Conservation (phyloP, 2,888 invertebrate species). For the Andrena fulva region DNA sequence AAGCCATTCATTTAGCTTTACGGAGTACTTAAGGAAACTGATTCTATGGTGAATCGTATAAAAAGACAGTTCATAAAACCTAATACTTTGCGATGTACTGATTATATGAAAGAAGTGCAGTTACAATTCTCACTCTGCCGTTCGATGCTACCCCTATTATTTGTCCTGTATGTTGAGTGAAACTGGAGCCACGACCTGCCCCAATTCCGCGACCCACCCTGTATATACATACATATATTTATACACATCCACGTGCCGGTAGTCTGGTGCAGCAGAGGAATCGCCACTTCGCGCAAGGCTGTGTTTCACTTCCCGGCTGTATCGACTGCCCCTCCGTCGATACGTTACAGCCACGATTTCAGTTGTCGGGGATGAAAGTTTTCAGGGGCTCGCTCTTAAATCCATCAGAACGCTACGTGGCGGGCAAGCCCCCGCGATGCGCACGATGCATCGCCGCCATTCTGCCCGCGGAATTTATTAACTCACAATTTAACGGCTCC, state of each 20-base stretch:
- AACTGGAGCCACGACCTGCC: neutral
- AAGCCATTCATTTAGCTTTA: no score
- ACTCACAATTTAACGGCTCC: constrained; percentile 35
- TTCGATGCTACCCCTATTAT: no score
- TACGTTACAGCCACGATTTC: constrained; percentile 7
- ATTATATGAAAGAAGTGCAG: no score
- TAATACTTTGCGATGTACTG: no score
- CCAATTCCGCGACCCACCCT: neutral
- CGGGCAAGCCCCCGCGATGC: constrained; percentile 15
- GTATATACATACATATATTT: constrained; percentile 27
- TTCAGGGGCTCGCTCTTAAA: constrained; percentile 27
- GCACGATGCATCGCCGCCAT: constrained; percentile 33
- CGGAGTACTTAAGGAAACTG: no score
- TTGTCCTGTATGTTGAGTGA: no score
- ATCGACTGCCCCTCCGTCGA: constrained; percentile 49
- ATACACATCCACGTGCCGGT: constrained; percentile 48
- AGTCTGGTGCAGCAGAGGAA: constrained; percentile 58
- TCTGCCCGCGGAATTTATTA: constrained; percentile 33
- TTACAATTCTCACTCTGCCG: no score
- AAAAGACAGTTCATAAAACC: no score
- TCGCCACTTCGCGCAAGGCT: constrained; percentile 48
- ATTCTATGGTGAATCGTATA: no score
- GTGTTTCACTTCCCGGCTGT: constrained; percentile 59
- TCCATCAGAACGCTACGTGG: constrained; percentile 43
- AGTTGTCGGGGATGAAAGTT: constrained; percentile 16